Percentiles rank a stretch among this genome's conserved stretches.
phyloP scores from a whole-genome alignment of 2,888 invertebrate species.

The Pachydiplax longipennis region DNA sequence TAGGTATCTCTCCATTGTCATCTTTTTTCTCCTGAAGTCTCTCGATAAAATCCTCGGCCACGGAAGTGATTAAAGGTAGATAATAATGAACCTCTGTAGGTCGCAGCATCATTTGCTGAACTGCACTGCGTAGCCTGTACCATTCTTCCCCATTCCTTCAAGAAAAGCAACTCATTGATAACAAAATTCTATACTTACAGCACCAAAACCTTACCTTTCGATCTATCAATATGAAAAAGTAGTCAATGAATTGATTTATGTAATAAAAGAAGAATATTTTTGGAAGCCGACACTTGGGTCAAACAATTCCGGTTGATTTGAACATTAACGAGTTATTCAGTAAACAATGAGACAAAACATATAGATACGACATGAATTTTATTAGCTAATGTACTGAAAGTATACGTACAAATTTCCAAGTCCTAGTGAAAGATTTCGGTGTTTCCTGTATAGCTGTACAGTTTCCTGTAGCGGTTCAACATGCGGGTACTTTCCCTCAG shows the following conservation, averaged over 20 bases:
- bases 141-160: conserved; percentile 65
- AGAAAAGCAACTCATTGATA: neutral
- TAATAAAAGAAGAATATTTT: neutral
- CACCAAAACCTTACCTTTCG: neutral
- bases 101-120: conserved; percentile 64
- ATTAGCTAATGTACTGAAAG: neutral
- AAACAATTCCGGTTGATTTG: too few relatives aligned
- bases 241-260: too few relatives aligned
- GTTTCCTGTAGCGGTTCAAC: conserved; percentile 64
- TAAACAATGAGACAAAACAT: too few relatives aligned
- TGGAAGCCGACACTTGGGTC: too few relatives aligned
- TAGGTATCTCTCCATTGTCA: conserved; percentile 54
- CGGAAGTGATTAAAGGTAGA: conserved; percentile 58
- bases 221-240: too few relatives aligned
- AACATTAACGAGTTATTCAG: too few relatives aligned
- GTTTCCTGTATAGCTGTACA: conserved; percentile 60
- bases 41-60: conserved; percentile 59
- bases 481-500: conserved; percentile 62
- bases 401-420: conserved; percentile 63
- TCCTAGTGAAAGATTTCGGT: conserved; percentile 62
- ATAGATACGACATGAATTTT: too few relatives aligned
- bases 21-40: conserved; percentile 55
- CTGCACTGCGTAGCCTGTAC: conserved; percentile 62
- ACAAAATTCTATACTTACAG: neutral
- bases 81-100: conserved; percentile 63